Evolutionary conservation across 2,113 vertebrate species (phyloP).

Genomic region (Chaetops frenatus): DNA sequence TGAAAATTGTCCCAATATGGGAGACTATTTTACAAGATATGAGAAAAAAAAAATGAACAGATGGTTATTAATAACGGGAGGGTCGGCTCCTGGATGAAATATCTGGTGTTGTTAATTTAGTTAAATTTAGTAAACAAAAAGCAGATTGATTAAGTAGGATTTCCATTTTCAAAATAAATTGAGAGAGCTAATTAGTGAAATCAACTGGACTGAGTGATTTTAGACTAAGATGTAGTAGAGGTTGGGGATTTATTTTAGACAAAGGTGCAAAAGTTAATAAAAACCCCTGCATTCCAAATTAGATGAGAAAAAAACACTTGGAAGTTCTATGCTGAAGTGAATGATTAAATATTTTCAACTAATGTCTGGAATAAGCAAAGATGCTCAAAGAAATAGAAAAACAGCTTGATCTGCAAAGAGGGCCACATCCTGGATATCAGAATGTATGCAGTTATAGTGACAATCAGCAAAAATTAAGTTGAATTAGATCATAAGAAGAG

Average conservation of each 20-base stretch:
- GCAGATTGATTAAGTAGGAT: slow-evolving; percentile 36
- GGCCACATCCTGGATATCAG: neutral
- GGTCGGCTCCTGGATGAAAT: slow-evolving; percentile 8
- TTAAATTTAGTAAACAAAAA: slow-evolving; percentile 50
- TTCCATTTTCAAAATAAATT: slow-evolving; percentile 42
- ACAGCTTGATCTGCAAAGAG: neutral
- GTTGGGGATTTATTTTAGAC: neutral
- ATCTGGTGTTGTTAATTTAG: slow-evolving; percentile 29
- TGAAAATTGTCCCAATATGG: neutral
- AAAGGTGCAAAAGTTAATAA: neutral
- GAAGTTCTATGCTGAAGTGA: neutral
- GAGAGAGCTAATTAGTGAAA: slow-evolving; percentile 32
- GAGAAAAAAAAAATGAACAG: neutral
- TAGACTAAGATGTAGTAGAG: neutral
- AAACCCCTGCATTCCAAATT: neutral
- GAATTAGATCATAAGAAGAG: neutral
- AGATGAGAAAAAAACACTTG: neutral
- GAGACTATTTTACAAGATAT: neutral
- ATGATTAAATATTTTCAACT: neutral
- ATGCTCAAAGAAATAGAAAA: neutral
- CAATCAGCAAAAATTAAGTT: neutral
- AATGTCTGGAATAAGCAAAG: neutral
- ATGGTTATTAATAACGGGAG: slow-evolving; percentile 15
- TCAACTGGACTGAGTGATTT: neutral
- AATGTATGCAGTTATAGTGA: neutral